Conservation (phyloP, 1,140 invertebrate species). For the Dendrolimus kikuchii region DNA sequence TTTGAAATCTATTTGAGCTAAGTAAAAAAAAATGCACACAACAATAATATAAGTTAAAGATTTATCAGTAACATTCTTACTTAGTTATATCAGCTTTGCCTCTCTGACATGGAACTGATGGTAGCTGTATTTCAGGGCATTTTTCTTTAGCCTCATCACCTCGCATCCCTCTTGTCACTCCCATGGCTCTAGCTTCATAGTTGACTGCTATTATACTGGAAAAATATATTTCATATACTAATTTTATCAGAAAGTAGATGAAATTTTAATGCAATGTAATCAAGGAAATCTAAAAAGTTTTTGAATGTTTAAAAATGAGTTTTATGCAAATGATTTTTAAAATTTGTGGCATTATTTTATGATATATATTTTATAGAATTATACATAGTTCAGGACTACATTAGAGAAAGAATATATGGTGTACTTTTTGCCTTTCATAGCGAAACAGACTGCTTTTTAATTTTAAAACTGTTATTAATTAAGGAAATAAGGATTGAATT, state of each 20-base stretch:
- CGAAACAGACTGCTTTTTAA: too few species aligned
- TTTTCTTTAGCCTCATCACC: conserved; percentile 92
- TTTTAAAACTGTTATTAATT: too few species aligned
- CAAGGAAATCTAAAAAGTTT: too few species aligned
- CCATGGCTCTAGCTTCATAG: conserved; percentile 93
- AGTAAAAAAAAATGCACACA: background rate
- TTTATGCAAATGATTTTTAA: too few species aligned
- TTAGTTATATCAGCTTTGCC: conserved; percentile 98
- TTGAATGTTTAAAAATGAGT: too few species aligned
- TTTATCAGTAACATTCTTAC: conserved; percentile 68
- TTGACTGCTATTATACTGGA: conserved; percentile 96
- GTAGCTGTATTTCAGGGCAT: conserved; percentile 90
- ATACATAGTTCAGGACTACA: background rate
- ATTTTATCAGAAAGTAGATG: background rate
- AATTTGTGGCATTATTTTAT: too few species aligned
- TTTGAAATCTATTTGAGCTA: too few species aligned
- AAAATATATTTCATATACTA: conserved; percentile 4
- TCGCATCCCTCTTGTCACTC: conserved; percentile 91
- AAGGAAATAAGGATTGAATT: too few species aligned
- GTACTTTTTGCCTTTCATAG: too few species aligned
- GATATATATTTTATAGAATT: too few species aligned
- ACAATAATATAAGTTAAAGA: background rate
- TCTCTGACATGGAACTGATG: conserved; percentile 86
- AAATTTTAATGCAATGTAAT: too few species aligned
- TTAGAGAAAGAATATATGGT: too few species aligned